A percentile compares a stretch with the other conserved stretches of the same genome.
Evolutionary conservation across 2,113 vertebrate species (phyloP).

Genomic region (Antidorcas marsupialis): DNA sequence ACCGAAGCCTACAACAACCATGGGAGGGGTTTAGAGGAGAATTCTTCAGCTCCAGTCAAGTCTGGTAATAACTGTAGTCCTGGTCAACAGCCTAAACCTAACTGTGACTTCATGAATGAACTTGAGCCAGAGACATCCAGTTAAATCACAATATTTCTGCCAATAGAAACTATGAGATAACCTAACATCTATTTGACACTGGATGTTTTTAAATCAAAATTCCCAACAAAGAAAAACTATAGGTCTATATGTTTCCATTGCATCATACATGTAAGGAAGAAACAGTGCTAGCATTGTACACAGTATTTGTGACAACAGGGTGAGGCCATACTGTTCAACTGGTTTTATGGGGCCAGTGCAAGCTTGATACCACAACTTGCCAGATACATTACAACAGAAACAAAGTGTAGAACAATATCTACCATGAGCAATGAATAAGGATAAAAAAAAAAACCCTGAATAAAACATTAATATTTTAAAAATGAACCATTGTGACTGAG

Average conservation of each 20-base stretch:
- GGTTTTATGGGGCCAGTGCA: not conserved
- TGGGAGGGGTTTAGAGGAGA: not conserved
- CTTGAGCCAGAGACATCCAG: not conserved
- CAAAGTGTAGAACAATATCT: not conserved
- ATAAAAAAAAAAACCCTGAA: not conserved
- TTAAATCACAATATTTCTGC: not conserved
- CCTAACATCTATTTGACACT: not conserved
- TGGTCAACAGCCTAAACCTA: not conserved
- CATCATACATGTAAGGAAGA: not conserved
- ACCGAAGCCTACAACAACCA: not conserved
- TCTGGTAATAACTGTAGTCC: not conserved
- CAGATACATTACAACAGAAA: not conserved
- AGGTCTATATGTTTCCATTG: not conserved
- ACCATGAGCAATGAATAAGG: not conserved
- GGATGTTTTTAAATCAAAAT: not conserved
- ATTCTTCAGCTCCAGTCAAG: not conserved
- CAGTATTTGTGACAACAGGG: not conserved
- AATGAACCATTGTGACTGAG: not conserved
- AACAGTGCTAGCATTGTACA: not conserved
- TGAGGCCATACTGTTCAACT: not conserved
- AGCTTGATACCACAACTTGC: not conserved
- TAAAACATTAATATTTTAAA: not conserved
- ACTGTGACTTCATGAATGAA: not conserved
- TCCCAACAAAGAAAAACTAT: not conserved
- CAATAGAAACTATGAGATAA: not conserved